Conservation (phyloP, 2,797 vertebrate genomes). For the Iguana delicatissima region DNA sequence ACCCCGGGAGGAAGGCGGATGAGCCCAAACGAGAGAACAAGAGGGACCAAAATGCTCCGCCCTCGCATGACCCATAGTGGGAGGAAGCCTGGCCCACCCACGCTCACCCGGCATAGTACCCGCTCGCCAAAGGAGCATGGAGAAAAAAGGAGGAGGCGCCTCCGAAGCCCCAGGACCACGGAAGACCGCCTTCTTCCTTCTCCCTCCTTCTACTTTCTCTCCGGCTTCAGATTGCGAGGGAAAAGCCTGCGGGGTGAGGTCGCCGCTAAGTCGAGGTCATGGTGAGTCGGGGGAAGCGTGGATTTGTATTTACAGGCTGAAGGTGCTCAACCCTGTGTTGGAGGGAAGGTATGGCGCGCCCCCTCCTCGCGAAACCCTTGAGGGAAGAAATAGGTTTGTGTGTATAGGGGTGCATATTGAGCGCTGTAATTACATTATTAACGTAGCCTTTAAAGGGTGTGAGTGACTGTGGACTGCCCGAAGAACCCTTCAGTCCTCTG, state of each 20-base stretch:
- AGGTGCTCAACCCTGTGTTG: neutral
- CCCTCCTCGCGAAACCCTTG: too few relatives aligned
- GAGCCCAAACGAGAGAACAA: neutral
- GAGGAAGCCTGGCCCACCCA: neutral
- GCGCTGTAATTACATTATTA: too few relatives aligned
- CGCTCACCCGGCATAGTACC: too few relatives aligned
- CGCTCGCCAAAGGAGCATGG: neutral
- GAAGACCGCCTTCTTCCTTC: neutral
- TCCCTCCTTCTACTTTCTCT: constrained; percentile 27
- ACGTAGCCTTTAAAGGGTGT: too few relatives aligned
- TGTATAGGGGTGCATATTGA: too few relatives aligned
- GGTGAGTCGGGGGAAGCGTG: neutral
- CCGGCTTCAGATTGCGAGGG: constrained; percentile 31
- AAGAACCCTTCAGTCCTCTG: too few relatives aligned
- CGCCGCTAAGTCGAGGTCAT: constrained; percentile 10
- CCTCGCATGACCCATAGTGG: neutral
- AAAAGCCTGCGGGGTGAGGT: constrained; percentile 25
- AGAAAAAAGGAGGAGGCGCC: neutral
- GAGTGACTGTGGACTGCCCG: too few relatives aligned
- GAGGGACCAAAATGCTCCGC: neutral
- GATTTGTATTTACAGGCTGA: too few relatives aligned
- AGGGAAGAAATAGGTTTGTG: too few relatives aligned
- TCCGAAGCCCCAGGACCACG: neutral
- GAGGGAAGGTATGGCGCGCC: neutral
- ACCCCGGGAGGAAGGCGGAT: neutral